phyloP scores from a whole-genome alignment of 2,797 vertebrate species.

The Poliocrania exsul region DNA sequence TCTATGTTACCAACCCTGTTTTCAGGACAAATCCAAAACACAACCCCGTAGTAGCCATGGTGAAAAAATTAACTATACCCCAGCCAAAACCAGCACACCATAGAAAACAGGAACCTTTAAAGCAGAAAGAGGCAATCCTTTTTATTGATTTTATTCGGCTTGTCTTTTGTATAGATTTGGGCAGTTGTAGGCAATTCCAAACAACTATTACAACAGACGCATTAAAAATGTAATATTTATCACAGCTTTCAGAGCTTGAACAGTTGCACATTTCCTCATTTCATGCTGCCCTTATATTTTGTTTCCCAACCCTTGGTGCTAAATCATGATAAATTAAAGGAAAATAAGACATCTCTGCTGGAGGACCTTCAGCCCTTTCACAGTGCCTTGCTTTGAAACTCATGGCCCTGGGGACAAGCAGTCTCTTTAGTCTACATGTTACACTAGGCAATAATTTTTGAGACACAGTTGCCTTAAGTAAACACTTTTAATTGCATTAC shows the following conservation, averaged over 20 bases:
- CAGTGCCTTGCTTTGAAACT: neutral
- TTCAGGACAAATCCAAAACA: neutral
- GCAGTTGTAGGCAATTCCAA: neutral
- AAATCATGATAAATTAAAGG: neutral
- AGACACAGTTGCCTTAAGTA: conserved; percentile 12
- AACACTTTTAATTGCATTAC: neutral
- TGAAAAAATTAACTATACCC: neutral
- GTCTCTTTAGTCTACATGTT: neutral
- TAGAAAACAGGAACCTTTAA: neutral
- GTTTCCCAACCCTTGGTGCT: neutral
- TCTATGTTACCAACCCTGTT: neutral
- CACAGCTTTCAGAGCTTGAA: neutral
- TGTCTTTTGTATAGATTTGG: neutral
- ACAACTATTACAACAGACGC: neutral
- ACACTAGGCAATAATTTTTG: neutral
- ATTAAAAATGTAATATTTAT: neutral
- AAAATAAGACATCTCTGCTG: neutral
- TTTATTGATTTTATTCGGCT: neutral
- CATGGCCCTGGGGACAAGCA: neutral
- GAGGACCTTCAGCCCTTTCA: neutral
- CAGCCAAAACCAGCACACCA: neutral
- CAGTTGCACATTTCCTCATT: neutral
- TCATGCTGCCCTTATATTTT: neutral
- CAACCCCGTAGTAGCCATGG: neutral
- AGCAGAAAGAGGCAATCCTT: neutral